These are phyloP conservation scores for Butorides virescens DNA, from an alignment of 2,113 vertebrate genomes.

Conservation along the genomic window DNA sequence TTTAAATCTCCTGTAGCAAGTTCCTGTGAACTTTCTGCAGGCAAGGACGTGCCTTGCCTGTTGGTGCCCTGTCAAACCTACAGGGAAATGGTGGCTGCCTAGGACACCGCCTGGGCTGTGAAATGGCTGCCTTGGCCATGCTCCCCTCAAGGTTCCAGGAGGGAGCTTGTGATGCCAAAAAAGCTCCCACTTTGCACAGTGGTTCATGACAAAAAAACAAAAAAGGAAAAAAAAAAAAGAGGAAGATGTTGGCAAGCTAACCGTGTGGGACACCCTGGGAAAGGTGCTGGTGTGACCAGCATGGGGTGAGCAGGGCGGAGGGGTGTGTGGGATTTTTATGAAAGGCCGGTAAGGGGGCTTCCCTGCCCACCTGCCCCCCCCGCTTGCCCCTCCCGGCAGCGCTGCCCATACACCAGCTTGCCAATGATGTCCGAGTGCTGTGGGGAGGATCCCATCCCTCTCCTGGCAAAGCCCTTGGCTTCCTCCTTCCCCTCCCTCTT, in stretches of 20 bases:
- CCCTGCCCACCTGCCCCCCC: not conserved
- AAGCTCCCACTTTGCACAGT: not conserved
- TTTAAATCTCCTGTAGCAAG: not conserved
- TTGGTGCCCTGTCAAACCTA: not conserved
- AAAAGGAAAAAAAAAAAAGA: too few relatives aligned
- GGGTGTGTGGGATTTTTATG: not conserved
- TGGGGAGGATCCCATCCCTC: not conserved
- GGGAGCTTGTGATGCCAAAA: not conserved
- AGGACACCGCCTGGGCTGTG: accelerated
- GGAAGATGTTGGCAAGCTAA: not conserved
- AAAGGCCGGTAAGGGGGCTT: not conserved
- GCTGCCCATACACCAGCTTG: not conserved
- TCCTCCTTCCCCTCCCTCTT: not conserved
- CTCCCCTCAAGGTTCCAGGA: not conserved
- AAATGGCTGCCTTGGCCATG: not conserved
- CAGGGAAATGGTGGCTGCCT: not conserved
- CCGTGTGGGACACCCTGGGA: not conserved
- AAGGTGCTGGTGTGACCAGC: too few relatives aligned
- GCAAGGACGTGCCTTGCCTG: not conserved
- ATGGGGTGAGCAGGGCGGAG: accelerated
- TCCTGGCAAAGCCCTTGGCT: not conserved
- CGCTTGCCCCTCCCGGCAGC: not conserved
- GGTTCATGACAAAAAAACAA: not conserved
- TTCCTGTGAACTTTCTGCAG: not conserved
- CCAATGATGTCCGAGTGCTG: too few relatives aligned